Evolutionary conservation across 2,113 vertebrate genomes (phyloP).

Genomic region (Melanocharis versteri): DNA sequence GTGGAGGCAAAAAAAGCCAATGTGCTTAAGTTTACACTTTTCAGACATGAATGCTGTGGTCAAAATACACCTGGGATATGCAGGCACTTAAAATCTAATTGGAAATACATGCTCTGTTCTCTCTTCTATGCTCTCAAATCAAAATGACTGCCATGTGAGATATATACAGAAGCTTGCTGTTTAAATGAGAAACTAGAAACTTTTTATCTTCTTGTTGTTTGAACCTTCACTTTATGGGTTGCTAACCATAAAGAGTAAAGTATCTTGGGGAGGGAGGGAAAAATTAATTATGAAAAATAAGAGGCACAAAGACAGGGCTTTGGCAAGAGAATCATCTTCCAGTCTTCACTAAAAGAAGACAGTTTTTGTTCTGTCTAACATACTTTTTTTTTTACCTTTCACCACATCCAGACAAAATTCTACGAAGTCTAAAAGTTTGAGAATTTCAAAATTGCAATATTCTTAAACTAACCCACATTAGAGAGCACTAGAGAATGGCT

Average conservation of each 20-base stretch:
- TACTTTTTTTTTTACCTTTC: not conserved
- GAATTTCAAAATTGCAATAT: not conserved
- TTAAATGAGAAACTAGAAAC: not conserved
- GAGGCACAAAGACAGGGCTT: not conserved
- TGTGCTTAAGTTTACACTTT: constrained; percentile 15
- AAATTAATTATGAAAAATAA: not conserved
- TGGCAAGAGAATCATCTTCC: not conserved
- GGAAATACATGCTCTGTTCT: constrained; percentile 26
- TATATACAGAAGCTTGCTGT: not conserved
- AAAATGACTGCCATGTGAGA: not conserved
- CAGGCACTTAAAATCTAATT: constrained; percentile 10
- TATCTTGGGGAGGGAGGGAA: not conserved
- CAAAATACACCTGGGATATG: constrained; percentile 30
- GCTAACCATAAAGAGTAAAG: not conserved
- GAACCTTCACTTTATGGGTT: not conserved
- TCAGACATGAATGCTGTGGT: constrained; percentile 50
- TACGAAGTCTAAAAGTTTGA: not conserved
- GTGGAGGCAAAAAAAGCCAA: constrained; percentile 45
- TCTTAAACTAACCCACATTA: not conserved
- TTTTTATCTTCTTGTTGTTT: not conserved
- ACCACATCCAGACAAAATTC: not conserved
- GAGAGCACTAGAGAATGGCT: not conserved
- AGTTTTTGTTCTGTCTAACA: not conserved
- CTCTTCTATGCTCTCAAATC: not conserved
- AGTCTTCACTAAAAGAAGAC: not conserved